These are phyloP conservation scores for Atta texana DNA, from an alignment of 1,140 invertebrate species.

Conservation along the genomic window DNA sequence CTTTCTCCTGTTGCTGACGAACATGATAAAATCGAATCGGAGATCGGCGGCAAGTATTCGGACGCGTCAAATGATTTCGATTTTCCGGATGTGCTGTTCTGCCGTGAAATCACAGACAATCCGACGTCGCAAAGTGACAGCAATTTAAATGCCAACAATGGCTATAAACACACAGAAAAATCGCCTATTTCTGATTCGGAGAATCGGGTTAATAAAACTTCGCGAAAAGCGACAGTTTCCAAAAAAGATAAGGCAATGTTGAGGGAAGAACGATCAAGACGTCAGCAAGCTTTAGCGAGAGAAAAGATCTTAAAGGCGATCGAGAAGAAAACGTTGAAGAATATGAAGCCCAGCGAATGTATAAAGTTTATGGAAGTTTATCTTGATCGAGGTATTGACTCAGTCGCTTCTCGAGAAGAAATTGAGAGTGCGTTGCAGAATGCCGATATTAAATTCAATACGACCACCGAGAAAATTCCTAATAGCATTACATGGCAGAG, in stretches of 20 bases:
- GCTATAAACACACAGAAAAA: neutral
- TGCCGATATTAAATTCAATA: conserved; percentile 76
- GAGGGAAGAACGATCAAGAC: conserved; percentile 67
- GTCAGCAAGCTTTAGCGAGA: conserved; percentile 78
- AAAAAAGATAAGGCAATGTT: conserved; percentile 65
- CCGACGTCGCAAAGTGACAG: neutral
- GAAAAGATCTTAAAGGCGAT: conserved; percentile 82
- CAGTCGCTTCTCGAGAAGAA: conserved; percentile 76
- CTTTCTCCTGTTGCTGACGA: neutral
- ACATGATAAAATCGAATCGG: neutral
- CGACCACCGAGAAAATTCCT: conserved; percentile 79
- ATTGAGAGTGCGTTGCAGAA: conserved; percentile 76
- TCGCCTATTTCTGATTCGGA: neutral
- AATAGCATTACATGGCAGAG: conserved; percentile 86
- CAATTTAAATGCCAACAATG: neutral
- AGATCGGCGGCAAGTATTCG: neutral
- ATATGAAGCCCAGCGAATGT: conserved; percentile 87
- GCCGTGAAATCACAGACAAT: conserved; percentile 3
- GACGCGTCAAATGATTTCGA: conserved; percentile 59
- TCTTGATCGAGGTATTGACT: conserved; percentile 84
- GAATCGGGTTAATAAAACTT: neutral
- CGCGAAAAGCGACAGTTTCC: neutral
- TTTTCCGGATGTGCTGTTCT: conserved; percentile 73
- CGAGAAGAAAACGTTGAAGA: conserved; percentile 74
- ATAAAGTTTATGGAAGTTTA: conserved; percentile 86